Evolutionary conservation across 2,797 vertebrate species (phyloP), one percentile per base, ranked within the genome.

Genomic region (Clangula hyemalis): DNA sequence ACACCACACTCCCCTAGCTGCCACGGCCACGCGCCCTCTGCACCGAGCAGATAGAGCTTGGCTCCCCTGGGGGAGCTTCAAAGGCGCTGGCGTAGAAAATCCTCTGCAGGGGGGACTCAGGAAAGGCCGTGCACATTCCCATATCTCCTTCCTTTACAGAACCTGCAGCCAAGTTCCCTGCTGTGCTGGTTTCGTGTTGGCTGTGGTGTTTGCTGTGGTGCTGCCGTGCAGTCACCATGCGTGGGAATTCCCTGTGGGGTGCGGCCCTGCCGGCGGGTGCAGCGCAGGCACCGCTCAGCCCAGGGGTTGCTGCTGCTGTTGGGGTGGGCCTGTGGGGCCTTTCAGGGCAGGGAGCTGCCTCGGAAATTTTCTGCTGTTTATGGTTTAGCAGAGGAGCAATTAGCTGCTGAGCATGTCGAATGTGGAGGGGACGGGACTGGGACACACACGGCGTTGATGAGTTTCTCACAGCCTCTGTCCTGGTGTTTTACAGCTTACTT

Each of bases 211-310:
- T 58, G 85, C 21, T 0, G 5, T n/a, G 3, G 16, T 14, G 66
- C 64, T 30, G 60, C 2, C 0, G 11, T 1, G 71, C 76, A 53
- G 60, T 87, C 72, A 81, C 17, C 2, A 0, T 16, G 81, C 17
- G 66, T 89, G 70, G 93, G 93, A 97, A 96, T 90, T 94, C 92
- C 95, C 92, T 94, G 4, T 61, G 45, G 84, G 96, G 83, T 28
- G 94, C 81, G 92, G 81, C 66, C 39, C 45, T 8, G 16, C 12
- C 73, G 2, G 4, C 25, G 53, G 93, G 85, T 65, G 85, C 38
- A 85, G 75, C n/a, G 61, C 24, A 36, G 30, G 88, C 62, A 64
- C 72, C 72, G 56, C 89, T 87, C 76, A 81, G 65, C n/a, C 7
- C 38, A 85, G 85, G 34, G 85, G 34, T 81, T 74, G 74, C 53